A percentile compares a stretch with the other conserved stretches of the same genome.
These are phyloP conservation scores for Chymomyza fuscimana DNA, from an alignment of 2,888 invertebrate species.

Conservation along the genomic window DNA sequence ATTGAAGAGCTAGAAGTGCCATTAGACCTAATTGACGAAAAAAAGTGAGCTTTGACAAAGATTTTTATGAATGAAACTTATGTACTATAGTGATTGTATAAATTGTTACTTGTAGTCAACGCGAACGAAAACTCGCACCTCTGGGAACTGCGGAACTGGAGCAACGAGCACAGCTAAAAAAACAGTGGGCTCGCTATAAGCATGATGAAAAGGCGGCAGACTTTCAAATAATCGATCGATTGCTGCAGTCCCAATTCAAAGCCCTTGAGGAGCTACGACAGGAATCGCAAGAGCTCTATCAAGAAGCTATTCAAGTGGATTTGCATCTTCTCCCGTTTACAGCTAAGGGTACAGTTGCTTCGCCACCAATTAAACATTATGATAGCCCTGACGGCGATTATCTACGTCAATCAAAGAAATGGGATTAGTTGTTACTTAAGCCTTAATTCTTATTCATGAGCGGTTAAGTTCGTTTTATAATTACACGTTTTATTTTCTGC, in stretches of 20 bases:
- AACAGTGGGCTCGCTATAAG: conserved; percentile 89
- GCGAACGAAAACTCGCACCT: conserved; percentile 81
- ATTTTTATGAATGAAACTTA: not conserved
- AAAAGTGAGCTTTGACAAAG: conserved; percentile 48
- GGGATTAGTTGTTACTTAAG: conserved; percentile 81
- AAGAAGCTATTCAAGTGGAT: conserved; percentile 92
- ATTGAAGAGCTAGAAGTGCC: conserved; percentile 92
- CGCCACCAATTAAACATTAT: conserved; percentile 91
- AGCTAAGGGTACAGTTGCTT: conserved; percentile 87
- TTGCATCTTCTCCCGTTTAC: conserved; percentile 85
- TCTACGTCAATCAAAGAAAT: conserved; percentile 88
- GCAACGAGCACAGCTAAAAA: conserved; percentile 84
- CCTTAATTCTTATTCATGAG: conserved; percentile 12
- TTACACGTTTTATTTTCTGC: too few relatives aligned
- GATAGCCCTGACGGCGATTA: conserved; percentile 95
- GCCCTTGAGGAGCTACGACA: conserved; percentile 89
- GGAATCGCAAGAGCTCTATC: conserved; percentile 92
- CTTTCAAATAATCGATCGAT: conserved; percentile 85
- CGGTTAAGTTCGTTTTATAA: too few relatives aligned
- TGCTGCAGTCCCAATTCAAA: conserved; percentile 85
- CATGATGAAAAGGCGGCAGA: conserved; percentile 84
- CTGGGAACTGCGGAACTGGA: conserved; percentile 83
- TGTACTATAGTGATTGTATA: not conserved
- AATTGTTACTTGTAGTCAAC: conserved; percentile 77
- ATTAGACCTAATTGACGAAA: conserved; percentile 80